A percentile compares a stretch with the other conserved stretches of the same genome.
phyloP scores from a whole-genome alignment of 2,113 vertebrate genomes.

The Sapajus apella region DNA sequence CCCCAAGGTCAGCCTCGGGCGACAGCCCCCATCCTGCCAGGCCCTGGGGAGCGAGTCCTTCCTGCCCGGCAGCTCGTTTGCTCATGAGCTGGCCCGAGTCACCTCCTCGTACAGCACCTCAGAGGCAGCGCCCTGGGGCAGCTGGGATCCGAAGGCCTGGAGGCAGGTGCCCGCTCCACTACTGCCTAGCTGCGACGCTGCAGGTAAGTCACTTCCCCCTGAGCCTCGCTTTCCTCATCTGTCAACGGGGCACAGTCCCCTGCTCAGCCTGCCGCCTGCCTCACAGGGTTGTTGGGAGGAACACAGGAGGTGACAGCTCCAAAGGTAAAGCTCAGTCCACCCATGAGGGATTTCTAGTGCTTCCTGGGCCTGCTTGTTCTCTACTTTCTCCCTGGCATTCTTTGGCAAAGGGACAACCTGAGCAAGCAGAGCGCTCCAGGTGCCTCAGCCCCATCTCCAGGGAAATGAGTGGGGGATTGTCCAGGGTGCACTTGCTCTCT shows the following conservation, averaged over 20 bases:
- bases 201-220: slow-evolving; percentile 71
- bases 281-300: slow-evolving; percentile 60
- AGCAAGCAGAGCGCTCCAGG: not conserved
- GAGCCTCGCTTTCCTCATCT: slow-evolving; percentile 73
- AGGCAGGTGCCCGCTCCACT: slow-evolving; percentile 71
- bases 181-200: slow-evolving; percentile 73
- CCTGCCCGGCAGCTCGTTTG: slow-evolving; percentile 77
- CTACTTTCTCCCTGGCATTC: not conserved
- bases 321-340: slow-evolving; percentile 9
- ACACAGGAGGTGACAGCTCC: slow-evolving; percentile 71
- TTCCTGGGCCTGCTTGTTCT: not conserved
- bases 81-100: slow-evolving; percentile 75
- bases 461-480: not conserved
- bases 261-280: slow-evolving; percentile 67
- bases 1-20: slow-evolving; percentile 76
- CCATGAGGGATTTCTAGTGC: not conserved
- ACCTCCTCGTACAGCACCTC: slow-evolving; percentile 77
- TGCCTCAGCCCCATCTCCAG: not conserved
- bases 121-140: slow-evolving; percentile 78
- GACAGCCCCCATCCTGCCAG: slow-evolving; percentile 73
- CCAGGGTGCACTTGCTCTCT: not conserved
- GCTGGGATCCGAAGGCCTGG: slow-evolving; percentile 80
- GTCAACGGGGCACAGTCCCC: slow-evolving; percentile 38
- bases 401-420: not conserved
- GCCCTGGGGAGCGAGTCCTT: slow-evolving; percentile 75